A percentile compares a stretch with the other conserved stretches of the same genome.
These are phyloP conservation scores for Melipona beecheii DNA, from an alignment of 2,888 invertebrate genomes.

Conservation along the genomic window DNA sequence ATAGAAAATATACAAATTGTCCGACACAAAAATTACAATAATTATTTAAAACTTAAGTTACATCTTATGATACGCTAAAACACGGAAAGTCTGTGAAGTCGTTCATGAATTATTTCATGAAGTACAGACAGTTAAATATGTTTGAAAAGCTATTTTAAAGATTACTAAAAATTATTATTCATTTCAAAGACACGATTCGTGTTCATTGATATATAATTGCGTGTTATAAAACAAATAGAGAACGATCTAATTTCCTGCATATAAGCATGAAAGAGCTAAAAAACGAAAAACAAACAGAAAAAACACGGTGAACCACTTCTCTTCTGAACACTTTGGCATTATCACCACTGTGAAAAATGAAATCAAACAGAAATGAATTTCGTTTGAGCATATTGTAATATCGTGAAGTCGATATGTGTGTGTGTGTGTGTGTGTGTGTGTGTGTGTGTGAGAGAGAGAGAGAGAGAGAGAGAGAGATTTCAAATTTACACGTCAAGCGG, in stretches of 20 bases:
- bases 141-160: conserved; percentile 48
- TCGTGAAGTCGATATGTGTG: conserved; percentile 33
- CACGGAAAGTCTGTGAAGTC: conserved; percentile 51
- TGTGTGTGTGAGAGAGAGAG: too few relatives aligned
- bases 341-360: conserved; percentile 55
- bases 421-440: too few relatives aligned
- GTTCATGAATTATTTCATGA: conserved; percentile 17
- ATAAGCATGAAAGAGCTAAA: conserved; percentile 35
- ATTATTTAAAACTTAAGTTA: conserved; percentile 63
- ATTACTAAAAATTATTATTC: conserved; percentile 47
- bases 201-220: conserved; percentile 17
- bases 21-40: conserved; percentile 63
- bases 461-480: conserved; percentile 32
- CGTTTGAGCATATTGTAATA: conserved; percentile 38
- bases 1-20: conserved; percentile 69
- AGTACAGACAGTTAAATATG: conserved; percentile 35
- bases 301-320: conserved; percentile 47
- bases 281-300: conserved; percentile 6
- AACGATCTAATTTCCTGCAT: conserved; percentile 29
- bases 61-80: conserved; percentile 54
- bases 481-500: conserved; percentile 65
- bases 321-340: conserved; percentile 73
- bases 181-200: conserved; percentile 32
- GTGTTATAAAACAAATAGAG: conserved; percentile 16
- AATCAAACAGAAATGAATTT: conserved; percentile 45